These are phyloP conservation scores for Periphyllus acericola DNA, from an alignment of 2,888 invertebrate species.

Conservation along the genomic window DNA sequence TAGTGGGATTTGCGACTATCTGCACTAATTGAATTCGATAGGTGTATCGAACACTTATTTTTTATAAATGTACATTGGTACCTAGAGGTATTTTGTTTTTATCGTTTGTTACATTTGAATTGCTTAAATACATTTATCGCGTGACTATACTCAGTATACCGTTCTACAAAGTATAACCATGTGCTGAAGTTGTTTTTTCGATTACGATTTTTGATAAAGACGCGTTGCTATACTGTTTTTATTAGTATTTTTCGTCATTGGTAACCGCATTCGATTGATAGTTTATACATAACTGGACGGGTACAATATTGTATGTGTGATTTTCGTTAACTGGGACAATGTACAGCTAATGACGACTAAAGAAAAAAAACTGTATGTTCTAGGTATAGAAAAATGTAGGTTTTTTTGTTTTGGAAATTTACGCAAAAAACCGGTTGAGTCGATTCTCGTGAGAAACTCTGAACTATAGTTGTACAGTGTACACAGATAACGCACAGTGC, in stretches of 20 bases:
- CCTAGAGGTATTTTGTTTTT: background rate
- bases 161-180: background rate
- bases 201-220: background rate
- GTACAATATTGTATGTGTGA: constrained; percentile 37
- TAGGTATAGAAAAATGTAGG: constrained; percentile 30
- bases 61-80: background rate
- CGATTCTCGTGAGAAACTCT: constrained; percentile 51
- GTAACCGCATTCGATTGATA: background rate
- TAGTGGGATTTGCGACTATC: background rate
- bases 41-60: background rate
- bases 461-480: background rate
- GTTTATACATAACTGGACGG: background rate
- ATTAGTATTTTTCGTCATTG: background rate
- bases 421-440: constrained; percentile 54
- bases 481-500: constrained; percentile 12
- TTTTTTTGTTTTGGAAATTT: constrained; percentile 52
- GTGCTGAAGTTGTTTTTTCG: background rate
- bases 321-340: constrained; percentile 57
- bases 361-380: constrained; percentile 18
- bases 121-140: background rate
- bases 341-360: constrained; percentile 55
- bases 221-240: background rate
- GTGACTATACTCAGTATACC: background rate
- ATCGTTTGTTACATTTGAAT: background rate
- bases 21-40: background rate